Percentiles rank a stretch among this genome's conserved stretches.
Conservation (phyloP, 1,140 invertebrate genomes). For the Nephila pilipes region DNA sequence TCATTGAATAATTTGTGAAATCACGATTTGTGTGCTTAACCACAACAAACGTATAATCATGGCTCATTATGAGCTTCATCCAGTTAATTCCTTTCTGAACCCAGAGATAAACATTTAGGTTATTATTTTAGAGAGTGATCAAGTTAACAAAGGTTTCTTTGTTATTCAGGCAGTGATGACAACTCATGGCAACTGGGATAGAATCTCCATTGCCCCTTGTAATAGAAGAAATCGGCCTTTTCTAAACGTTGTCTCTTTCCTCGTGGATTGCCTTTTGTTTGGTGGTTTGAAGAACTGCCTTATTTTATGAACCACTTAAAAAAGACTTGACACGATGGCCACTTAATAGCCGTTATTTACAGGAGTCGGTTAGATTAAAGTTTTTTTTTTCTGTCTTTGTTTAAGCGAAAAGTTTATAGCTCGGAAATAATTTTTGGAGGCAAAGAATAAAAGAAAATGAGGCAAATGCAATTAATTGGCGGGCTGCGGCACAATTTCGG, state of each 20-base stretch:
- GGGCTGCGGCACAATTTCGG: not conserved
- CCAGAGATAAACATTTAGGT: conserved; percentile 38
- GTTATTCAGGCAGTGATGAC: conserved; percentile 27
- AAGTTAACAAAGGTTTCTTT: conserved; percentile 34
- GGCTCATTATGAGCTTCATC: conserved; percentile 4
- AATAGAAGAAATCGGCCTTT: not conserved
- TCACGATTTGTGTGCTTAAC: conserved; percentile 39
- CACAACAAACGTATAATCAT: conserved; percentile 27
- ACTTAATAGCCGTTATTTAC: conserved; percentile 38
- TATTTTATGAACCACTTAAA: conserved; percentile 31
- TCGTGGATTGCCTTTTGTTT: not conserved
- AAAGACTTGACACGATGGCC: conserved; percentile 18
- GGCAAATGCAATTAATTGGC: not conserved
- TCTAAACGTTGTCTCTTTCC: not conserved
- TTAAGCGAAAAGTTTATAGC: not conserved
- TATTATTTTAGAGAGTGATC: conserved; percentile 29
- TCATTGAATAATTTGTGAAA: not conserved
- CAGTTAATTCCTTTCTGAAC: not conserved
- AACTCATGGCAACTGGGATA: not conserved
- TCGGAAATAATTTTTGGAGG: not conserved
- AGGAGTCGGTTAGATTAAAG: conserved; percentile 30
- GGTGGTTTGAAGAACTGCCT: not conserved
- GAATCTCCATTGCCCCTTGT: not conserved
- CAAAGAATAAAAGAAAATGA: not conserved
- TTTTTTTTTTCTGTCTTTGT: conserved; percentile 6